Percentiles rank a stretch among this genome's conserved stretches.
Conservation (phyloP, 2,113 vertebrate genomes). For the Tringa solitaria region DNA sequence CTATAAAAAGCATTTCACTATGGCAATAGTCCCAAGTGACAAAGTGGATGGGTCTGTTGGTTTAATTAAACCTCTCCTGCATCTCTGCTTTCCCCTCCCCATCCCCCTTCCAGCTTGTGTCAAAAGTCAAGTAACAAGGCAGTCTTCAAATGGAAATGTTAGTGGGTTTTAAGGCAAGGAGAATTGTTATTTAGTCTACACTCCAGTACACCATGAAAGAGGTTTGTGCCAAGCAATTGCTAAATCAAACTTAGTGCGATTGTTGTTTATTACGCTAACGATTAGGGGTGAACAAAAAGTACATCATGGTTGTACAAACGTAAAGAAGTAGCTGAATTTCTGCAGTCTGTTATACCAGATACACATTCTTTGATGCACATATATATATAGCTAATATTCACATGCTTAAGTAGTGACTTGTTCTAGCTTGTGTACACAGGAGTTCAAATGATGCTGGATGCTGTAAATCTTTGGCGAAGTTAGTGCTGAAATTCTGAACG, state of each 20-base stretch:
- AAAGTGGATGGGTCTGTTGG: not conserved
- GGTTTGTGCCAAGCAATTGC: not conserved
- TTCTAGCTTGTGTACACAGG: not conserved
- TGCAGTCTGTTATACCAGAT: not conserved
- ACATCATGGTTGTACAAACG: not conserved
- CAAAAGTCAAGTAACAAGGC: not conserved
- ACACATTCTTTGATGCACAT: not conserved
- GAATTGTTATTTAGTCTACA: not conserved
- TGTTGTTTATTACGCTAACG: not conserved
- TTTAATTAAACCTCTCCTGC: conserved; percentile 8
- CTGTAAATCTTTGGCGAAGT: not conserved
- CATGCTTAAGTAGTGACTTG: not conserved
- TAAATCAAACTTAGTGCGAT: not conserved
- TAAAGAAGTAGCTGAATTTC: not conserved
- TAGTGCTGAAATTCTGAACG: not conserved
- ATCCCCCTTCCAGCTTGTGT: not conserved
- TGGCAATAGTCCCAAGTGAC: conserved; percentile 36
- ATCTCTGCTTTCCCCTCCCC: not conserved
- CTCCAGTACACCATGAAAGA: not conserved
- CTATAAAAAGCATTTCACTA: conserved; percentile 41
- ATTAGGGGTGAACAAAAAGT: not conserved
- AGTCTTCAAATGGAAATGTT: not conserved
- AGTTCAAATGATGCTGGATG: not conserved
- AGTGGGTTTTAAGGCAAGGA: not conserved
- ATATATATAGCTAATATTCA: not conserved